Conservation (phyloP, 2,113 vertebrate genomes). For the Alethe castanea region DNA sequence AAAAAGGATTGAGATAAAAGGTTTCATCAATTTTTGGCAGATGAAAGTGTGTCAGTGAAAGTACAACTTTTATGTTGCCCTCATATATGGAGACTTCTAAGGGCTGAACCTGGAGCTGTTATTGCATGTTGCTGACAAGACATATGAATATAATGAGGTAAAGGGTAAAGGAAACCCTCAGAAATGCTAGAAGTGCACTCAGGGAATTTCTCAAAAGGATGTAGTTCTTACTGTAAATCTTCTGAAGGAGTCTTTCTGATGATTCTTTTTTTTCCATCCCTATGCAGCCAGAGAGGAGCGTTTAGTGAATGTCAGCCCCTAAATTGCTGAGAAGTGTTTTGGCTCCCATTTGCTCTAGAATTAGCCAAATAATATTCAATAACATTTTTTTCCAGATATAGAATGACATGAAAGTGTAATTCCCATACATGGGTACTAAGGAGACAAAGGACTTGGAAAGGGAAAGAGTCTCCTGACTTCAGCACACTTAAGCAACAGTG, state of each 20-base stretch:
- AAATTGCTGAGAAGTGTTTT: not conserved
- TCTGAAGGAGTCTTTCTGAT: not conserved
- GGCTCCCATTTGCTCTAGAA: not conserved
- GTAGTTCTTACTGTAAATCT: not conserved
- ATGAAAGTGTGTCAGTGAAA: not conserved
- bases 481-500: accelerated
- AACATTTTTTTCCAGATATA: not conserved
- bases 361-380: not conserved
- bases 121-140: not conserved
- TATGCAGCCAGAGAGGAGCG: not conserved
- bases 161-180: not conserved
- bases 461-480: not conserved
- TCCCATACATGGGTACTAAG: not conserved
- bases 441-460: not conserved
- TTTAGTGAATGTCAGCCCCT: not conserved
- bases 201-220: not conserved
- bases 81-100: not conserved
- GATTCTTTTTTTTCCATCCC: not conserved
- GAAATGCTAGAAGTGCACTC: not conserved
- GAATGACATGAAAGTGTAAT: not conserved
- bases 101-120: not conserved
- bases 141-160: not conserved
- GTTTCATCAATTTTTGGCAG: not conserved
- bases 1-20: not conserved
- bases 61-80: not conserved